Percentiles rank a stretch among this genome's conserved stretches.
phyloP scores from a whole-genome alignment of 1,140 invertebrate species.

The Leptonema lineaticorne region DNA sequence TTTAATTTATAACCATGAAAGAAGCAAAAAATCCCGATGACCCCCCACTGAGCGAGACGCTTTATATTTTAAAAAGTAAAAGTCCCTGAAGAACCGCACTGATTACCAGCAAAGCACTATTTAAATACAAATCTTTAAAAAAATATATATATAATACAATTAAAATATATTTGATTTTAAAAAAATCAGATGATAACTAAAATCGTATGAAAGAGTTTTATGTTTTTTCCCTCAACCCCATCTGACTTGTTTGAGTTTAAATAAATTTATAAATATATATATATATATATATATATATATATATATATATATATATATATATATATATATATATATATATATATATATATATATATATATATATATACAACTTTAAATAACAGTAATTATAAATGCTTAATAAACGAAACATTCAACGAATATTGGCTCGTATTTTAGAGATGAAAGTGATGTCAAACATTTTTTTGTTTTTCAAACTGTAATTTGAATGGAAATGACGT shows the following conservation, averaged over 20 bases:
- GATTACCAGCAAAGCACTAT: conserved; percentile 36
- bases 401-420: too few species aligned
- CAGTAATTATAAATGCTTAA: too few species aligned
- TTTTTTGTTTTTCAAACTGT: too few species aligned
- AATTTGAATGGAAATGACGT: too few species aligned
- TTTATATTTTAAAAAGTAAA: conserved; percentile 5
- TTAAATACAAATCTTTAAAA: conserved; percentile 34
- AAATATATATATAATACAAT: conserved; percentile 2
- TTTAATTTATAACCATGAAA: conserved; percentile 21
- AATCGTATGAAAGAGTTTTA: too few species aligned
- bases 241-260: not conserved
- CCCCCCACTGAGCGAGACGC: conserved; percentile 36
- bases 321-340: not conserved
- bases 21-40: conserved; percentile 27
- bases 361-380: not conserved
- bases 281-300: conserved; percentile 1
- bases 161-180: not conserved
- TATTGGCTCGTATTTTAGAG: too few species aligned
- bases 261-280: not conserved
- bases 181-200: too few species aligned
- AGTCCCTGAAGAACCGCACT: conserved; percentile 42
- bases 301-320: too few species aligned
- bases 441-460: too few species aligned
- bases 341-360: not conserved
- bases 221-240: not conserved